Evolutionary conservation across 2,797 vertebrate species (phyloP).

Genomic region (Petrocephalus sullivani): DNA sequence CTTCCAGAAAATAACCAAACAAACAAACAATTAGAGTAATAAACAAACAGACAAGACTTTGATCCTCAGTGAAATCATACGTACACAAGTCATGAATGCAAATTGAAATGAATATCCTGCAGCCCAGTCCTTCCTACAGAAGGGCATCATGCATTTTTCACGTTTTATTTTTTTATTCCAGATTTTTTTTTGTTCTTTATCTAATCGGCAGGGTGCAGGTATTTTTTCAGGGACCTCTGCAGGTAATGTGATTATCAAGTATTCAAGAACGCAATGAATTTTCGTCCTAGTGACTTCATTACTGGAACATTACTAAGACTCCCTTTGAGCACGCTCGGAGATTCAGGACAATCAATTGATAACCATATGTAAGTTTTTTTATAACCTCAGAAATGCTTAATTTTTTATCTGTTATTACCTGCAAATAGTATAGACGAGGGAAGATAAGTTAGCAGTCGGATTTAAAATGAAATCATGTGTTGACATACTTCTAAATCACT

Average conservation of each 20-base stretch:
- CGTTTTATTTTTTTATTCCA: conserved; percentile 32
- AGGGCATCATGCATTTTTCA: conserved; percentile 35
- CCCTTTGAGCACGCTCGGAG: conserved; percentile 27
- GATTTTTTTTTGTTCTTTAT: conserved; percentile 43
- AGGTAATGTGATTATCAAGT: conserved; percentile 59
- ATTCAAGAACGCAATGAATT: conserved; percentile 46
- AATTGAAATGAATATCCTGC: not conserved
- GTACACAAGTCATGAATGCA: not conserved
- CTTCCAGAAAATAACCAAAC: not conserved
- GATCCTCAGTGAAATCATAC: not conserved
- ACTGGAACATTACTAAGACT: conserved; percentile 44
- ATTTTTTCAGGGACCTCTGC: conserved; percentile 46
- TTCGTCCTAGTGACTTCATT: conserved; percentile 31
- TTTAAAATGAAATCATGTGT: conserved; percentile 44
- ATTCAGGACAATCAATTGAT: conserved; percentile 43
- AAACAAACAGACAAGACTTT: not conserved
- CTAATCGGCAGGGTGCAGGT: conserved; percentile 55
- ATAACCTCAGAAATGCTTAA: conserved; percentile 20
- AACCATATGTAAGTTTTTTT: not conserved
- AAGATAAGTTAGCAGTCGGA: conserved; percentile 47
- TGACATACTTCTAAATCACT: conserved; percentile 33
- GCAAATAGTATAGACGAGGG: conserved; percentile 46
- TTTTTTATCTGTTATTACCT: conserved; percentile 35
- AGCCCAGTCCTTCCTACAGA: not conserved
- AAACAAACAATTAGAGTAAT: not conserved